These are phyloP conservation scores for Eptesicus fuscus DNA, from an alignment of 2,113 vertebrate genomes.

Conservation along the genomic window DNA sequence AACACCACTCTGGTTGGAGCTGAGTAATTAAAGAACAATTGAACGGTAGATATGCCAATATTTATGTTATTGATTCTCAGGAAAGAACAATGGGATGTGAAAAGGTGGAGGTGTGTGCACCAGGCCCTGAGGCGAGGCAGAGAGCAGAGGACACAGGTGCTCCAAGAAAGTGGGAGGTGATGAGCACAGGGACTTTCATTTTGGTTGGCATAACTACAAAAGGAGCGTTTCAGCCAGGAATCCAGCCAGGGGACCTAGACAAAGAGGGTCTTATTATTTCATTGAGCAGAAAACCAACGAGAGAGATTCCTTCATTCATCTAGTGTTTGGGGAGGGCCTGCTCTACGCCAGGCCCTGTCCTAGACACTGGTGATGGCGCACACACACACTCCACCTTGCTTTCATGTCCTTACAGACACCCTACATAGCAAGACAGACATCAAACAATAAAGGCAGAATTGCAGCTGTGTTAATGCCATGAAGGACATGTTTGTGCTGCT, in stretches of 20 bases:
- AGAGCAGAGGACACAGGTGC: not conserved
- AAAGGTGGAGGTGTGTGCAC: not conserved
- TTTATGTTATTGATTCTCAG: not conserved
- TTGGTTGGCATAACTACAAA: not conserved
- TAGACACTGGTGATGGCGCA: not conserved
- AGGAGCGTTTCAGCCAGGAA: not conserved
- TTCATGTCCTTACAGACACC: not conserved
- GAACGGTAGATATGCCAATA: not conserved
- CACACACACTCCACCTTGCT: not conserved
- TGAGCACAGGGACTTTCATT: not conserved
- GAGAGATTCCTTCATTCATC: not conserved
- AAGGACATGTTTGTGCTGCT: not conserved
- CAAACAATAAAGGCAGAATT: not conserved
- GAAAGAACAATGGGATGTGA: not conserved
- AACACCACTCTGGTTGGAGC: not conserved
- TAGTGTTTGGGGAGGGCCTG: not conserved
- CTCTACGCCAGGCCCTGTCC: rapidly evolving
- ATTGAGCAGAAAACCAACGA: not conserved
- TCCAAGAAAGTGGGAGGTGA: not conserved
- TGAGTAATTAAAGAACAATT: not conserved
- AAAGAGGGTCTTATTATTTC: not conserved
- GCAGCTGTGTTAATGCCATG: not conserved
- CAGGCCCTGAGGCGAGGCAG: not conserved
- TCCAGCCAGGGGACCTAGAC: not conserved
- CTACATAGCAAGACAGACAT: not conserved